phyloP scores from a whole-genome alignment of 2,888 invertebrate genomes.

The Cheilosia pagana region DNA sequence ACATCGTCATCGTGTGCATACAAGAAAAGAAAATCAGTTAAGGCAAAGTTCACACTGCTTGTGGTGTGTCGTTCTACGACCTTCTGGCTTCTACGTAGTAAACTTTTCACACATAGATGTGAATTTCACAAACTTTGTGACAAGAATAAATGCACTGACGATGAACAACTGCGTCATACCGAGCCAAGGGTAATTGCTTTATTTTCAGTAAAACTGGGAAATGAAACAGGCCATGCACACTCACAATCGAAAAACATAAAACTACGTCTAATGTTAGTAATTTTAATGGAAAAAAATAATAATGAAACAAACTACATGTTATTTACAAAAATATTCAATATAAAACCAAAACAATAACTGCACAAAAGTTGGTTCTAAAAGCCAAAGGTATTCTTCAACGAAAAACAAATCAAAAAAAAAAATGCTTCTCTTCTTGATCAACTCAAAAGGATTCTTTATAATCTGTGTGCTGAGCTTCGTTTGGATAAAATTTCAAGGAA shows the following conservation, averaged over 20 bases:
- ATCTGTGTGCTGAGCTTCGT: conserved; percentile 43
- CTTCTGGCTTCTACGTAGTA: conserved; percentile 43
- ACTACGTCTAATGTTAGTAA: conserved; percentile 4
- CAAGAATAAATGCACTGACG: conserved; percentile 40
- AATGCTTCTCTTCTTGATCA: conserved; percentile 43
- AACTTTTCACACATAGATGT: conserved; percentile 44
- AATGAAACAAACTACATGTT: conserved; percentile 10
- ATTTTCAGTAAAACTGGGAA: conserved; percentile 7
- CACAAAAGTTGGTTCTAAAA: conserved; percentile 74
- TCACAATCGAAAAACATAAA: neutral
- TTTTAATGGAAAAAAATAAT: conserved; percentile 2
- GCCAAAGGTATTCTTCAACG: conserved; percentile 39
- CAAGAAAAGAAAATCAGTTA: conserved; percentile 49
- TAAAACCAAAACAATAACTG: conserved; percentile 51
- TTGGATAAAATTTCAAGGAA: conserved; percentile 74
- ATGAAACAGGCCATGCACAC: neutral
- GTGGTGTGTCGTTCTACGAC: conserved; percentile 26
- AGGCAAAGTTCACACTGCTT: conserved; percentile 61
- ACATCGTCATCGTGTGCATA: conserved; percentile 36
- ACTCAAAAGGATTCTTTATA: conserved; percentile 15
- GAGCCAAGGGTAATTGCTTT: conserved; percentile 35
- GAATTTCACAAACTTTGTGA: conserved; percentile 35
- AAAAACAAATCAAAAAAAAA: neutral
- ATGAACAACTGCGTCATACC: conserved; percentile 22
- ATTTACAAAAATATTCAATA: conserved; percentile 24